phyloP scores from a whole-genome alignment of 2,113 vertebrate genomes.

The Spilogale gracilis region DNA sequence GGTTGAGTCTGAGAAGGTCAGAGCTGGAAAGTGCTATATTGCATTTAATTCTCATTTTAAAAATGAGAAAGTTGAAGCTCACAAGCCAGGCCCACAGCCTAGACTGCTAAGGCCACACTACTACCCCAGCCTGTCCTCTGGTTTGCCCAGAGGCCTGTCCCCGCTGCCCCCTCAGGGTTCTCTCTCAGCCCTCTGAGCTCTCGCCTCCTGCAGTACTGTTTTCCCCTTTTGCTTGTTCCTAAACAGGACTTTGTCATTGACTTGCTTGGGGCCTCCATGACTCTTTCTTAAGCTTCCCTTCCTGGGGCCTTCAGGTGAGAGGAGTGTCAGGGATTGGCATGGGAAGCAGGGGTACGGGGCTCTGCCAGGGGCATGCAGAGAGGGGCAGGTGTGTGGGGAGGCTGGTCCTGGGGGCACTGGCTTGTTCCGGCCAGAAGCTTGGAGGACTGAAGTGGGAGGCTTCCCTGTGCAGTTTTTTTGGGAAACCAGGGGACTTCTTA shows the following conservation, averaged over 20 bases:
- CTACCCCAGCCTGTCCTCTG: background rate
- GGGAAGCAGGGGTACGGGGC: background rate
- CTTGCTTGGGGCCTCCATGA: background rate
- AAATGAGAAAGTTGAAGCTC: background rate
- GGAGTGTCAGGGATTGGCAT: background rate
- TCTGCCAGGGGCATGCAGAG: background rate
- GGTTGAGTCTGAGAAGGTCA: background rate
- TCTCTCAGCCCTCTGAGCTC: background rate
- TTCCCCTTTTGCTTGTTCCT: background rate
- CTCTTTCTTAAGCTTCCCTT: background rate
- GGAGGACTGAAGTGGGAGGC: background rate
- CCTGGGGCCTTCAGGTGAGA: background rate
- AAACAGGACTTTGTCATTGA: conserved; percentile 4
- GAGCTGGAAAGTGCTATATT: background rate
- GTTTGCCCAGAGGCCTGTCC: background rate
- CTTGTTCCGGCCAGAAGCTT: background rate
- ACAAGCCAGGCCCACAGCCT: background rate
- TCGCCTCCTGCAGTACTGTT: background rate
- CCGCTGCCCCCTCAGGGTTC: background rate
- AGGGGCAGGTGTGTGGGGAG: background rate
- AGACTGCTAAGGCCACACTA: background rate
- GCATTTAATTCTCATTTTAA: background rate
- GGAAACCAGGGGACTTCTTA: background rate
- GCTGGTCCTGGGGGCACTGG: background rate
- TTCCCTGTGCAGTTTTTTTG: background rate